Evolutionary conservation across 2,113 vertebrate species (phyloP).

Genomic region (Chloebia gouldiae): DNA sequence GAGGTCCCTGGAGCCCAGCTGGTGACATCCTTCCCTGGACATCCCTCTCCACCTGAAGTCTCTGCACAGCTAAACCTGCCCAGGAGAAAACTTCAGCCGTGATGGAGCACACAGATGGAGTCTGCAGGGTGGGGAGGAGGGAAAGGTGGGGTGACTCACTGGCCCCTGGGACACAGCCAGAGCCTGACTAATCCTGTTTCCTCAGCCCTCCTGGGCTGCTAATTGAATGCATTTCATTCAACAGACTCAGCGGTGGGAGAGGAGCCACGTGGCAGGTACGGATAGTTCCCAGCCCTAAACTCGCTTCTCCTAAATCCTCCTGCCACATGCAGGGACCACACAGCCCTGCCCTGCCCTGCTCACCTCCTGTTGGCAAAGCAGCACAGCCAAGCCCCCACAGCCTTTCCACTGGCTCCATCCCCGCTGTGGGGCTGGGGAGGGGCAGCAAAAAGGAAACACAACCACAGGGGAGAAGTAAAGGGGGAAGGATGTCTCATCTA

Average conservation of each 20-base stretch:
- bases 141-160: constrained; percentile 16
- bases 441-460: not conserved
- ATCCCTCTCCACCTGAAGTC: not conserved
- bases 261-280: not conserved
- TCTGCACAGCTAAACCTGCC: not conserved
- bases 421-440: not conserved
- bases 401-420: not conserved
- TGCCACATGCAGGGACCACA: not conserved
- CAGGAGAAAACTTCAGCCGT: not conserved
- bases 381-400: not conserved
- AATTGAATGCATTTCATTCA: constrained; percentile 25
- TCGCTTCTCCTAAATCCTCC: not conserved
- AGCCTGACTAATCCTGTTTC: not conserved
- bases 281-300: not conserved
- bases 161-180: constrained; percentile 9
- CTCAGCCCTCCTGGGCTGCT: not conserved
- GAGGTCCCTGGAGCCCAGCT: not conserved
- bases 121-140: not conserved
- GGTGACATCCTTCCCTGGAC: not conserved
- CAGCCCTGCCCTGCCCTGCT: not conserved
- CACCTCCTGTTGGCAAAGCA: not conserved
- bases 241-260: not conserved
- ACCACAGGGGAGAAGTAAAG: not conserved
- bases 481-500: too few relatives aligned
- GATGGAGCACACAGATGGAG: not conserved